Conservation (phyloP, 2,888 invertebrate species). For the Platypus cylindrus region DNA sequence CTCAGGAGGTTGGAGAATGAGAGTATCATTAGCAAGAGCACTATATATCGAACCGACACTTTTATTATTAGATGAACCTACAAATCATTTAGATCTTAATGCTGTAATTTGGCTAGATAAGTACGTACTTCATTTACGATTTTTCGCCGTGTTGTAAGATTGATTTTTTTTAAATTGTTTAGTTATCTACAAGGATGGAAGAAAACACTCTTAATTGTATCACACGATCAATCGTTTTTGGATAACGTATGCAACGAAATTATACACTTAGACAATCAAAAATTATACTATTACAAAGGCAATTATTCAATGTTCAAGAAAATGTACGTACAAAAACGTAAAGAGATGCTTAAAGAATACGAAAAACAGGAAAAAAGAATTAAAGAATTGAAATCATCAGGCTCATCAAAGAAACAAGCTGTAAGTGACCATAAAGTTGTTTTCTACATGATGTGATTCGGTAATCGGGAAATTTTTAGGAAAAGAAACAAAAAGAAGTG, state of each 20-base stretch:
- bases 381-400: constrained; percentile 89
- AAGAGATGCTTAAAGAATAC: constrained; percentile 91
- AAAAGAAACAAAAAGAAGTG: constrained; percentile 85
- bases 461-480: constrained; percentile 34
- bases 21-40: constrained; percentile 92
- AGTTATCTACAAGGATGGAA: constrained; percentile 97
- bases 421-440: constrained; percentile 30
- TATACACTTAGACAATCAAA: constrained; percentile 90
- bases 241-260: constrained; percentile 99
- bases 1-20: constrained; percentile 97
- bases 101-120: constrained; percentile 99
- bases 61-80: constrained; percentile 96
- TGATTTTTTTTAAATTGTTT: too few relatives aligned
- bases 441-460: background rate
- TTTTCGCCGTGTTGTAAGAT: background rate
- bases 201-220: constrained; percentile 94
- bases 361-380: constrained; percentile 95
- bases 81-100: constrained; percentile 97
- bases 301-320: constrained; percentile 98
- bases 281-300: constrained; percentile 93
- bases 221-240: constrained; percentile 99
- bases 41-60: constrained; percentile 94
- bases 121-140: constrained; percentile 39
- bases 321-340: constrained; percentile 92
- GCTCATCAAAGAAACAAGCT: constrained; percentile 91